Base-by-base conservation (phyloP, 1,140 invertebrate genomes). In the Drosophila virilis region DNA sequence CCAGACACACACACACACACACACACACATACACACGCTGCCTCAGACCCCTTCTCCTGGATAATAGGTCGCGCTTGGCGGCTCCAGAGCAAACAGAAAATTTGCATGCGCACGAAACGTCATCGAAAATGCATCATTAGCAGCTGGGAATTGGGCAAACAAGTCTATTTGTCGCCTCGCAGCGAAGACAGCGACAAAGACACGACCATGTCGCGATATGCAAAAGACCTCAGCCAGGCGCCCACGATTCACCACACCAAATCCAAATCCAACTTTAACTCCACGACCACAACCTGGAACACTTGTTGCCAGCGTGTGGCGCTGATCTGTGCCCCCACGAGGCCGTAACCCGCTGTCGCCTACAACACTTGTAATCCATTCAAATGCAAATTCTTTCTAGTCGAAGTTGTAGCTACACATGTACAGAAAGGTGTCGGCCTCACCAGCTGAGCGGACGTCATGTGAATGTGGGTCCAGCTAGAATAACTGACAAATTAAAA, bases 51-150 rank as follows among this genome's bases (percentile, higher is more conserved):
- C 9, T 33, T n/a, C 35, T 37, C 13, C 4, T 59, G 51, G 51
- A 57, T 72, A 69, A 74, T 81, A 62, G 17, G 69, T 65, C 77
- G 58, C 66, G 78, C 78, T 66, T 50, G 68, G 74, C 46, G 60
- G 55, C 22, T 13, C n/a, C 42, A 8, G 48, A 15, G 37, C 66
- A 70, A 59, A 69, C 50, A 51, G 62, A n/a, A 76, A 80, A 86
- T 86, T 88, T 82, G 76, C 76, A 86, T 86, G 76, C 54, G 68
- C 83, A 79, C 76, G 76, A 78, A 83, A 81, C 69, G 72, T 77
- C 83, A 86, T 83, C 83, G 73, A 86, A 88, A 86, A 86, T 86
- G 83, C 83, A 86, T 86, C 83, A 86, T 86, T 88, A 88, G 83
- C 83, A 85, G 78, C 83, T 74, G 79, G 76, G 79, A 83, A 88